A percentile compares a stretch with the other conserved stretches of the same genome.
These are phyloP conservation scores for Laothoe populi DNA, from an alignment of 2,888 invertebrate species.

Conservation along the genomic window DNA sequence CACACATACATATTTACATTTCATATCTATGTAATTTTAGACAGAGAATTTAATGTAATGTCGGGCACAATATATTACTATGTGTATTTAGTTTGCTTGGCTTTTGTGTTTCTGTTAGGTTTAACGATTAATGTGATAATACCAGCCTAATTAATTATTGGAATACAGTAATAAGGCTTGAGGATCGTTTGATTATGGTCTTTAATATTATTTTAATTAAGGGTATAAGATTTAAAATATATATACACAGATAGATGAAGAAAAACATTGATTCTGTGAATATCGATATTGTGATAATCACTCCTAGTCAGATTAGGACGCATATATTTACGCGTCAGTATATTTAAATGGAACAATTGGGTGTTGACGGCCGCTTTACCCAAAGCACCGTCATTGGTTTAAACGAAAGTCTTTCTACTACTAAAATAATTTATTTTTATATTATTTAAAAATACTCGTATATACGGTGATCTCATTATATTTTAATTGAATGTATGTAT, in stretches of 20 bases:
- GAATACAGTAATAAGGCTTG: too few species aligned
- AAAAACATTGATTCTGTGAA: too few species aligned
- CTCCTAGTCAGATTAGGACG: background rate
- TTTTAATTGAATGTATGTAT: slow-evolving; percentile 18
- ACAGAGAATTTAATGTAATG: slow-evolving; percentile 15
- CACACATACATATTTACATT: background rate
- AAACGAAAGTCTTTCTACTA: slow-evolving; percentile 10
- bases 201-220: too few species aligned
- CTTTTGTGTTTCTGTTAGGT: background rate
- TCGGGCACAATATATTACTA: slow-evolving; percentile 15
- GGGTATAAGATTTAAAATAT: too few species aligned
- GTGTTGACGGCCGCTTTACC: slow-evolving; percentile 8
- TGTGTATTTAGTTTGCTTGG: background rate
- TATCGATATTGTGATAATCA: background rate
- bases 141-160: background rate
- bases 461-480: slow-evolving; percentile 18
- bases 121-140: background rate
- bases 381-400: slow-evolving; percentile 13
- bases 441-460: slow-evolving; percentile 16
- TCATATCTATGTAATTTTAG: background rate
- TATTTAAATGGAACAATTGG: slow-evolving; percentile 11
- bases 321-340: slow-evolving; percentile 19
- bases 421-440: slow-evolving; percentile 21
- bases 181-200: too few species aligned
- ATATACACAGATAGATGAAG: too few species aligned